A percentile compares a stretch with the other conserved stretches of the same genome.
phyloP scores from a whole-genome alignment of 2,888 invertebrate species.

The Ormia ochracea region DNA sequence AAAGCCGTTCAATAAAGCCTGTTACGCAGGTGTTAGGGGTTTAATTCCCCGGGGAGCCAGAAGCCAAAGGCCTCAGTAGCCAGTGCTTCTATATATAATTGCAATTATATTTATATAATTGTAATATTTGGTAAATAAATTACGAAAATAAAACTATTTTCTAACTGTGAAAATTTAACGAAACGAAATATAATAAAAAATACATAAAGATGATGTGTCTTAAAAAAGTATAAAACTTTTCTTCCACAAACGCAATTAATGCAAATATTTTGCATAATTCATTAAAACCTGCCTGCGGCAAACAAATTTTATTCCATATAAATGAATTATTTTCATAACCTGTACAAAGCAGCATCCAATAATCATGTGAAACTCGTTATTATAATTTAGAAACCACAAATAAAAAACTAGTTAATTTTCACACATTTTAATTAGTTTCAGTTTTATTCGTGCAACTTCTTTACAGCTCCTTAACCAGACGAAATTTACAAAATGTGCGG shows the following conservation, averaged over 20 bases:
- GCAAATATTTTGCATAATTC: neutral
- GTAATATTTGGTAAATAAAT: too few species aligned
- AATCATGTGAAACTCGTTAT: slow-evolving; percentile 26
- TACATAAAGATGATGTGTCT: too few species aligned
- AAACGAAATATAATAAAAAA: neutral
- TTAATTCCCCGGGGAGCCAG: too few species aligned
- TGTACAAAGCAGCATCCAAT: neutral
- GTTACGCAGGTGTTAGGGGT: too few species aligned
- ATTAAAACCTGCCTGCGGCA: slow-evolving; percentile 10
- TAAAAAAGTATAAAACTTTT: too few species aligned
- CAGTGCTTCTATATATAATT: too few species aligned
- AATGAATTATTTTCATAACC: slow-evolving; percentile 25
- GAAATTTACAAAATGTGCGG: slow-evolving; percentile 35
- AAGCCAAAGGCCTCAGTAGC: too few species aligned
- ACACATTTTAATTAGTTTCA: slow-evolving; percentile 26
- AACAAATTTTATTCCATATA: slow-evolving; percentile 8
- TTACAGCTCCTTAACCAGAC: neutral
- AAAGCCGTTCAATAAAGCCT: neutral
- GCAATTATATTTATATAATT: too few species aligned
- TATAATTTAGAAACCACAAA: neutral
- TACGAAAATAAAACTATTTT: neutral
- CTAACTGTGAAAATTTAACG: neutral
- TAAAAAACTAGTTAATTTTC: slow-evolving; percentile 33
- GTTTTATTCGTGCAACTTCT: slow-evolving; percentile 5
- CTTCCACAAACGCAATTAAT: neutral